phyloP scores from a whole-genome alignment of 2,888 invertebrate genomes.

The Didymodactylos carnosus region DNA sequence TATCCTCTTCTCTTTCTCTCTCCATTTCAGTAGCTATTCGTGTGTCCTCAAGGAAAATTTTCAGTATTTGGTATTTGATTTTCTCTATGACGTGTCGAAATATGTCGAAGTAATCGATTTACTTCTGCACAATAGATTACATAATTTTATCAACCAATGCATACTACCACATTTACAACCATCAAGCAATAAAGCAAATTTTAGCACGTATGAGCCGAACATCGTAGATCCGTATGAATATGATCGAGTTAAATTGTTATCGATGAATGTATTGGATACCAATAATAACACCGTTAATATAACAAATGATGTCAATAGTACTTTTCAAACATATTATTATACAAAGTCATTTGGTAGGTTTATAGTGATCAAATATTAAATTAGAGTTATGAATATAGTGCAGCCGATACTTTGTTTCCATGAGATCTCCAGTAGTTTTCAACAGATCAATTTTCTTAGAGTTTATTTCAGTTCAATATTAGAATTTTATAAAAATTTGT shows the following conservation, averaged over 20 bases:
- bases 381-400: no score
- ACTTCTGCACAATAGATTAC: neutral
- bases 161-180: no score
- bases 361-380: no score
- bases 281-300: neutral
- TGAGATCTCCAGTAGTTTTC: neutral
- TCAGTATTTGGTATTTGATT: neutral
- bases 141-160: neutral
- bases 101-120: neutral
- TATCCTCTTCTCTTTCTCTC: neutral
- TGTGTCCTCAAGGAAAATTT: neutral
- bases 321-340: neutral
- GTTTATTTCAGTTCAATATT: neutral
- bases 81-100: neutral
- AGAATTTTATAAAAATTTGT: neutral
- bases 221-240: neutral
- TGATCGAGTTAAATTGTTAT: neutral
- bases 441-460: neutral
- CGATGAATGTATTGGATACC: neutral
- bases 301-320: neutral
- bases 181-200: neutral
- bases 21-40: neutral
- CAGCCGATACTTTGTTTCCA: no score
- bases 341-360: neutral
- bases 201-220: neutral